Percentiles rank a stretch among this genome's conserved stretches.
Conservation (phyloP, 2,797 vertebrate species). For the Luscinia megarhynchos region DNA sequence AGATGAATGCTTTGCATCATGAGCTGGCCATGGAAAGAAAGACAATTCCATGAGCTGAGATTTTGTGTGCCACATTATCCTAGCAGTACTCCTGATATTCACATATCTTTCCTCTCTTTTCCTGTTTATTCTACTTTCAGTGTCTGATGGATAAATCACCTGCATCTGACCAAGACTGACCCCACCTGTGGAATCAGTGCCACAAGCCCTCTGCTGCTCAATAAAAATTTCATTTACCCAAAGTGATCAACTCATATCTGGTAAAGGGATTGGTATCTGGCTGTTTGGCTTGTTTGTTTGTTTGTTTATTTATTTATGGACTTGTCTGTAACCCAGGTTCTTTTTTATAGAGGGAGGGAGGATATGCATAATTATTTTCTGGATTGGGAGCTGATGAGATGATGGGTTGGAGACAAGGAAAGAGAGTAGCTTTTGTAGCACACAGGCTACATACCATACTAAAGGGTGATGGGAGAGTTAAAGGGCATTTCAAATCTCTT, state of each 20-base stretch:
- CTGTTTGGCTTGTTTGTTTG: background rate
- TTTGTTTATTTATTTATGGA: background rate
- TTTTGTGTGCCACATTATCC: background rate
- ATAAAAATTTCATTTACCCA: background rate
- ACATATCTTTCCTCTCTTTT: background rate
- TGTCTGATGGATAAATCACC: background rate
- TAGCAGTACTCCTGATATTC: background rate
- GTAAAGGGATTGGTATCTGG: background rate
- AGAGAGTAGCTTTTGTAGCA: background rate
- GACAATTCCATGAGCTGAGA: background rate
- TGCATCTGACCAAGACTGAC: background rate
- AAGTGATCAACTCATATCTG: background rate
- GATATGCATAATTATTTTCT: background rate
- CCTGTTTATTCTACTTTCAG: background rate
- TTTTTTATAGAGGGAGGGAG: background rate
- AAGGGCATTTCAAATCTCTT: background rate
- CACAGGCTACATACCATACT: accelerated
- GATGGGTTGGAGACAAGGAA: background rate
- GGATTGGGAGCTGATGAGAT: background rate
- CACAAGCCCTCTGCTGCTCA: accelerated
- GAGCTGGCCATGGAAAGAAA: background rate
- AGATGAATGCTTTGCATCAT: accelerated
- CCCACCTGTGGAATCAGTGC: background rate
- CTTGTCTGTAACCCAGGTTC: background rate
- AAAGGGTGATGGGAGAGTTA: background rate